Base-by-base conservation (phyloP, 2,113 vertebrate genomes). In the Odocoileus virginianus region DNA sequence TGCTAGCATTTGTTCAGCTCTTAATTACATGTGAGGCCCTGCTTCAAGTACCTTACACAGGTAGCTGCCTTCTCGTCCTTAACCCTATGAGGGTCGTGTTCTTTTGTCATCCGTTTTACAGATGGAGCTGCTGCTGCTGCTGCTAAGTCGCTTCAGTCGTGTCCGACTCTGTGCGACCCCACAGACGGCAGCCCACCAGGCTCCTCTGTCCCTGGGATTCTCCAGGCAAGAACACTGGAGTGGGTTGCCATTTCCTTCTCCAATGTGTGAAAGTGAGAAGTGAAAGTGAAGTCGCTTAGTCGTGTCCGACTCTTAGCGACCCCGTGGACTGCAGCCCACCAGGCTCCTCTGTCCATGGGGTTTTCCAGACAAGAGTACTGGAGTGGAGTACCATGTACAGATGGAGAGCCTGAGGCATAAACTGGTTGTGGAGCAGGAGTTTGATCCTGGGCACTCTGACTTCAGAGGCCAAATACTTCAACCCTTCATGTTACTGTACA, bases 251-350 rank as follows among this genome's bases (percentile, higher is more conserved):
- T 67, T 67, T 36, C 64, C 33, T 67, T 67, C 17, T 36, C 16
- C 64, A 36, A 0, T 36, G 33, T 1, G 2, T 19, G 15, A n/a
- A 19, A n/a, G 1, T n/a, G 33, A n/a, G 19, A 67, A 19, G 61
- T 67, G 16, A 67, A 67, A n/a, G 64, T n/a, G 4, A 67, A 67
- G 7, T 60, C 1, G 12, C 27, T n/a, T 33, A 19, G 16, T 67
- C 7, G 2, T 19, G 33, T 19, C 33, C 1, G 4, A n/a, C 61
- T 67, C 16, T n/a, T n/a, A 2, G 16, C 0, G 16, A 67, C 61
- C 61, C 0, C 61, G 9, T 19, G 61, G 61, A 64, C 33, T n/a
- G 15, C 7, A n/a, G 33, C 33, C 16, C 0, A 19, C 61, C 61
- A 67, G 61, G 16, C 16, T 67, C 61, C 33, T n/a, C 33, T 0